A percentile compares a stretch with the other conserved stretches of the same genome.
phyloP scores from a whole-genome alignment of 1,140 invertebrate genomes.

The Anagrus nilaparvatae region DNA sequence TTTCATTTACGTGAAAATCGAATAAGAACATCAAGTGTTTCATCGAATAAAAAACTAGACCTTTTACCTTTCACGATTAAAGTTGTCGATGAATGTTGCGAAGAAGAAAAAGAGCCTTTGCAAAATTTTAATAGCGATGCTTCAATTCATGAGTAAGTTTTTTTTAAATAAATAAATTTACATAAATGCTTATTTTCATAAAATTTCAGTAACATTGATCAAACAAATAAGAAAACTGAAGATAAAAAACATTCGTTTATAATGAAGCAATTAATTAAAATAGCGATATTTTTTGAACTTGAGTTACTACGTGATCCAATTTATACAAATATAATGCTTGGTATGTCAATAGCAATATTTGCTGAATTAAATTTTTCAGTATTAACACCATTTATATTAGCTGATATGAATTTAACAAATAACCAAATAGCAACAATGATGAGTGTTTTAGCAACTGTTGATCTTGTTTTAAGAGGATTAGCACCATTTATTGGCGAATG shows the following conservation, averaged over 20 bases:
- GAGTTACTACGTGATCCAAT: constrained; percentile 45
- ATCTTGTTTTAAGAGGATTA: constrained; percentile 48
- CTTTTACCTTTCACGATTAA: no score
- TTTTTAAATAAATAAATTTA: no score
- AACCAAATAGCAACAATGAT: constrained; percentile 48
- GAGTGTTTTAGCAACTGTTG: constrained; percentile 46
- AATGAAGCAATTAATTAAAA: constrained; percentile 1
- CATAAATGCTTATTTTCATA: no score
- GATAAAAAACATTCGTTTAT: constrained; percentile 8
- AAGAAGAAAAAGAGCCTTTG: no score
- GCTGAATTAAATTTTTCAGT: constrained; percentile 59
- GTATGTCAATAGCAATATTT: constrained; percentile 54
- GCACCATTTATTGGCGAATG: constrained; percentile 53
- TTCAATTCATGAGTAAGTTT: no score
- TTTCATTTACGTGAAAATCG: no score
- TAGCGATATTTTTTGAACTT: constrained; percentile 44
- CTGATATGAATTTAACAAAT: constrained; percentile 46
- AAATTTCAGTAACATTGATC: no score
- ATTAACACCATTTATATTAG: constrained; percentile 54
- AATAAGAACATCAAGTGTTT: no score
- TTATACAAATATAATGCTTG: constrained; percentile 55
- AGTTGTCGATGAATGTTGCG: no score
- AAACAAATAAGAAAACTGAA: no score
- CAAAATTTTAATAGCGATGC: no score
- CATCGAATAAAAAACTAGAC: no score